Base-by-base conservation (phyloP, 1,140 invertebrate species). In the Zaprionus africanus region DNA sequence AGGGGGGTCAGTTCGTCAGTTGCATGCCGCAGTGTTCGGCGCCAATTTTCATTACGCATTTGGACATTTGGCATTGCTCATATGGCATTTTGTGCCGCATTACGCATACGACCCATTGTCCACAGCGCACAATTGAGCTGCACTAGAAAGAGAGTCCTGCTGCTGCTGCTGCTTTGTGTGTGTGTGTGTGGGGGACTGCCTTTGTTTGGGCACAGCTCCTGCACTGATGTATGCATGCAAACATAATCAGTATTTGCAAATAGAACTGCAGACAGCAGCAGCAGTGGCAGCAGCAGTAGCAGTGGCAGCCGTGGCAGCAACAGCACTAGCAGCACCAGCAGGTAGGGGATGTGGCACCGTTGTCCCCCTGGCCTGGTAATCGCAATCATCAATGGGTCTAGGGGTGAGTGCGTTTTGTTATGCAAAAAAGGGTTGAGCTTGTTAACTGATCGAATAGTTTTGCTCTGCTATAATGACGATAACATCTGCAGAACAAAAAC, bases 161-260 rank as follows among this genome's bases (percentile, higher is more conserved):
- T 43, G 13, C 34, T 43, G 15, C 41, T 31, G 6, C 28, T 11
- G 9, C 5, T 43, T n/a, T 43, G 41, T n/a, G n/a, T 28, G 13
- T 56, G 4, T 7, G 46, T 22, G 60, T 63, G 7, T 49, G 34
- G 13, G 34, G 6, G n/a, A 28, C 36, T 34, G 78, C 28, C 58
- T 80, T 87, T 87, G 84, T 87, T 87, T 88, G 84, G 76, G 68
- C 82, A 81, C 76, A 81, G 9, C 46, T 65, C 51, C 63, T 54
- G 57, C 76, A 84, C 71, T 74, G 81, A 84, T 85, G 85, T 77
- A 82, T 85, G 79, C 82, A 85, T 90, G 85, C 82, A 90, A 90
- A 90, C 85, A 90, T 90, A 90, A 90, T 90, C 85, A 90, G 85
- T 90, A 90, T 90, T 90, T 90, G 82, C 85, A 90, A 90, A 90